phyloP scores from a whole-genome alignment of 2,113 vertebrate species.

The Pardalotus punctatus region DNA sequence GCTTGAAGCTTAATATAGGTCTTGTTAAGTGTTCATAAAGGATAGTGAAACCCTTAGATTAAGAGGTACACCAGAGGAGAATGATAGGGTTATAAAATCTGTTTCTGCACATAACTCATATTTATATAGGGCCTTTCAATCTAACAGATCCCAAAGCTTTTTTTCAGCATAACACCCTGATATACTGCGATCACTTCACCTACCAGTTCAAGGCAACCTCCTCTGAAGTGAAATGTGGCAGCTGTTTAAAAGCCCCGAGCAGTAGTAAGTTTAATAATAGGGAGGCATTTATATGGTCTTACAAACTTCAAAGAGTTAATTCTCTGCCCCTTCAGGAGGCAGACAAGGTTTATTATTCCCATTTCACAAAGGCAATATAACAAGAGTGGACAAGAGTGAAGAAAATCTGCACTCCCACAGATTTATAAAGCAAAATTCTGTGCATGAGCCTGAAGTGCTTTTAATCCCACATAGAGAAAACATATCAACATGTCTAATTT shows the following conservation, averaged over 20 bases:
- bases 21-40: constrained; percentile 39
- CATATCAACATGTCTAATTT: constrained; percentile 48
- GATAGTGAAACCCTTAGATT: constrained; percentile 27
- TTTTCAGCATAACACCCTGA: constrained; percentile 1
- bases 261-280: constrained; percentile 45
- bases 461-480: constrained; percentile 46
- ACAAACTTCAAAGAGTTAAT: constrained; percentile 65
- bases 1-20: constrained; percentile 14
- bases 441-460: constrained; percentile 43
- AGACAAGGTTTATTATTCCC: constrained; percentile 62
- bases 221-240: constrained; percentile 58
- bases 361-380: constrained; percentile 64
- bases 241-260: constrained; percentile 35
- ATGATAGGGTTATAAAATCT: constrained; percentile 41
- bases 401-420: constrained; percentile 51
- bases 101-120: constrained; percentile 42
- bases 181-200: constrained; percentile 21
- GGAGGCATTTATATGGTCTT: constrained; percentile 54
- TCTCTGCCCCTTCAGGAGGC: constrained; percentile 48
- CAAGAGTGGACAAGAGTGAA: constrained; percentile 53
- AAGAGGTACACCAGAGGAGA: constrained; percentile 39
- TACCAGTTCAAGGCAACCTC: constrained; percentile 38
- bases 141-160: background rate
- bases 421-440: constrained; percentile 20
- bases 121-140: constrained; percentile 56